These are phyloP conservation scores for Limnothrissa miodon DNA, from an alignment of 2,113 vertebrate species.

Conservation along the genomic window DNA sequence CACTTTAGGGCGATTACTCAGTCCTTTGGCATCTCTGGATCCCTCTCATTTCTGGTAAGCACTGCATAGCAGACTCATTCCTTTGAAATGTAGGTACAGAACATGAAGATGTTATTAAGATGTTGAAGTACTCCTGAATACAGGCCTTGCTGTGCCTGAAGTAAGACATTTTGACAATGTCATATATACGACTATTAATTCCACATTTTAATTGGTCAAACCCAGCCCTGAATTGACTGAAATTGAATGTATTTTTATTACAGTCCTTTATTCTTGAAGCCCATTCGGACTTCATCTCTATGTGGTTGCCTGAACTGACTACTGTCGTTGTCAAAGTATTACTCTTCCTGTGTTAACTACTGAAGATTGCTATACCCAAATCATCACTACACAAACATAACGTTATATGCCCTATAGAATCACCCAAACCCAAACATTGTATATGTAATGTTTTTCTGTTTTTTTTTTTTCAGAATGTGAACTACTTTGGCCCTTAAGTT, in stretches of 20 bases:
- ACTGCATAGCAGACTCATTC: constrained; percentile 50
- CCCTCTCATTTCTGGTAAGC: constrained; percentile 75
- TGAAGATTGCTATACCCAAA: not conserved
- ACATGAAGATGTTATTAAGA: not conserved
- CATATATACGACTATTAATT: no score
- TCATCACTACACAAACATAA: not conserved
- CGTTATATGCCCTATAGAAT: no score
- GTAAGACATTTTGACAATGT: no score
- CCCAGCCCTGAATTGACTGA: no score
- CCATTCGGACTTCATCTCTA: not conserved
- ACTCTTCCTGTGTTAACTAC: not conserved
- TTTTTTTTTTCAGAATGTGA: not conserved
- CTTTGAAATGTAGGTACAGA: not conserved
- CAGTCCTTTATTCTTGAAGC: not conserved
- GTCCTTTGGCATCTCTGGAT: constrained; percentile 74
- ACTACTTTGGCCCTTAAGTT: no score
- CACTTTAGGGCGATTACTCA: constrained; percentile 78
- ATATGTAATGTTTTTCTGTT: no score
- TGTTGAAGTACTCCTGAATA: not conserved
- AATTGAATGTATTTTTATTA: not conserved
- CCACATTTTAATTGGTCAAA: no score
- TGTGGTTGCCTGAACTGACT: not conserved
- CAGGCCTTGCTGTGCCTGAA: no score
- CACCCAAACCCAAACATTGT: not conserved
- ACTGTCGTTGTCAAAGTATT: not conserved